Base-by-base conservation (phyloP, 1,140 invertebrate species). In the Lycorma delicatula region DNA sequence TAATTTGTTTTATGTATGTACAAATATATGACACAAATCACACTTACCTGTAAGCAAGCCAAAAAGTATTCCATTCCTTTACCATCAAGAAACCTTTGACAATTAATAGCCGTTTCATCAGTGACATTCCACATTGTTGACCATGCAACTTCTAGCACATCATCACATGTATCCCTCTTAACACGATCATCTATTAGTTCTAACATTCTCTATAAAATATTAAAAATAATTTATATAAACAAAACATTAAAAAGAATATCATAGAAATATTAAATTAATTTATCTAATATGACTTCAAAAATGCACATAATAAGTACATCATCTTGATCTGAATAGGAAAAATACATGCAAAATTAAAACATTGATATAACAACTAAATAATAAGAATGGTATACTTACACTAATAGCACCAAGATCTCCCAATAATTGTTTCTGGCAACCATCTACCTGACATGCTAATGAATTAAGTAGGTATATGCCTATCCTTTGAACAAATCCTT, bases 121-220 rank as follows among this genome's bases (percentile, higher is more conserved):
- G 95, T 98, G 46, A 97, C 92, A 75, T 98, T 98, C 90, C 89
- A 93, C 87, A 98, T 89, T 2, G 92, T 94, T 58, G 93, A 97
- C 96, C 96, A 98, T 5, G 93, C 91, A 13, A 96, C 91, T 76
- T 98, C 94, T 73, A 98, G 81, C 1, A 97, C 89, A 72, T 97
- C 93, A 72, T 98, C 95, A 72, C 92, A 97, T 18, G 86, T 71
- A 34, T 79, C 75, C 36, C 81, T 75, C 12, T 81, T 76, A 28
- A 94, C 74, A 44, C 90, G 79, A 64, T 87, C 83, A 55, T 83
- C 78, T 48, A 96, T 93, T 53, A 96, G 74, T 57, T 80, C 77
- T 34, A 95, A 71, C 91, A 97, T 94, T 73, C 83, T 90, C 84
- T 92, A 72, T 13, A 80, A 74, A 59, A 58, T 52, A 68, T 67